Conservation (phyloP, 2,113 vertebrate species). For the Sula dactylatra region DNA sequence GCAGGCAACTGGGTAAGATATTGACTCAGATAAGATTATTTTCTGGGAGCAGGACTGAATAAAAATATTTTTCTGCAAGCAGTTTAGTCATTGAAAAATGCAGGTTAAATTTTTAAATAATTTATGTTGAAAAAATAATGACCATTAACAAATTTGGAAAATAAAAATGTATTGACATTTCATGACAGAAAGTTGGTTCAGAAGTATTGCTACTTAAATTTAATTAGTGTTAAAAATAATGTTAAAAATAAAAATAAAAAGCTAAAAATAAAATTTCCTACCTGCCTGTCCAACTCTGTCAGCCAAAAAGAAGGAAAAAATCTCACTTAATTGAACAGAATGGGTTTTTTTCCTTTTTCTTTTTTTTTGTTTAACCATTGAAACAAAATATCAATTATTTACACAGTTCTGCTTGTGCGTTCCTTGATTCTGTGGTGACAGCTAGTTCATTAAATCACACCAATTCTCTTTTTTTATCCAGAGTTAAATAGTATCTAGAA, state of each 20-base stretch:
- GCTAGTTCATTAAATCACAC: neutral
- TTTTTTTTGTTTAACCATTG: neutral
- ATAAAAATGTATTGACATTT: neutral
- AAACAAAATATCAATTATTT: conserved; percentile 1
- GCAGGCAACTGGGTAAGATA: neutral
- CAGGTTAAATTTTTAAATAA: neutral
- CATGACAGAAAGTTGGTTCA: neutral
- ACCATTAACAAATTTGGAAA: neutral
- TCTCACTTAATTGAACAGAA: neutral
- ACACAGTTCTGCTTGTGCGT: neutral
- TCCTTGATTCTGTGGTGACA: conserved; percentile 2
- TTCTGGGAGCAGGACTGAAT: neutral
- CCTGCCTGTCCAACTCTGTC: neutral
- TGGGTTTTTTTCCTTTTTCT: accelerated
- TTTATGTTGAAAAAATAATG: neutral
- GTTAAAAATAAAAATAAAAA: neutral
- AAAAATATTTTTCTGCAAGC: neutral
- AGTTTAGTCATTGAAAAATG: neutral
- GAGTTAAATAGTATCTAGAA: neutral
- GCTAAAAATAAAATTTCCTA: neutral
- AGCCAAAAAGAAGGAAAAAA: neutral
- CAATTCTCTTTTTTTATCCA: neutral
- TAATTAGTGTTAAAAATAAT: neutral
- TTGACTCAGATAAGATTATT: neutral
- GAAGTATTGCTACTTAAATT: neutral